Evolutionary conservation across 2,113 vertebrate species (phyloP).

Genomic region (Eulemur rufifrons): DNA sequence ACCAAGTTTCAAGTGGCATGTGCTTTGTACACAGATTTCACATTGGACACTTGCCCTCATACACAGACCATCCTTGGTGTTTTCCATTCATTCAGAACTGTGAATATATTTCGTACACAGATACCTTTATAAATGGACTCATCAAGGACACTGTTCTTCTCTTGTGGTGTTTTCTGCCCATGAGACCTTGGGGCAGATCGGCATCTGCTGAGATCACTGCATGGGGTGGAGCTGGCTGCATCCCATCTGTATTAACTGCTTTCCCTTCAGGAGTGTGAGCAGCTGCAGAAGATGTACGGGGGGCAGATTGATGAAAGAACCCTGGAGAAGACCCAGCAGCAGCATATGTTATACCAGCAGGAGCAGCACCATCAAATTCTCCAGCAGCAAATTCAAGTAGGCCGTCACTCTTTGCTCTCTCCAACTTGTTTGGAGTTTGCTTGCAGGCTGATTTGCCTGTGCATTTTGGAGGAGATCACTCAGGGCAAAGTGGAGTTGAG

Average conservation of each 20-base stretch:
- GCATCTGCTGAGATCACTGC: not conserved
- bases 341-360: slow-evolving; percentile 98
- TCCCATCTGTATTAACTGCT: not conserved
- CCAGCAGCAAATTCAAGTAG: slow-evolving; percentile 96
- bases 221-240: not conserved
- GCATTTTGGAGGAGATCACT: not conserved
- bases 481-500: slow-evolving; percentile 25
- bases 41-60: not conserved
- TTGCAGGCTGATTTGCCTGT: not conserved
- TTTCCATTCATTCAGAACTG: not conserved
- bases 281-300: slow-evolving; percentile 98
- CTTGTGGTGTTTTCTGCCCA: not conserved
- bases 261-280: slow-evolving; percentile 94
- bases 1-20: not conserved
- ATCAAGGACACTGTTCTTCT: not conserved
- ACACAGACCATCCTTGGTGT: not conserved
- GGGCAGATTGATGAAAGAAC: slow-evolving; percentile 92
- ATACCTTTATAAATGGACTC: not conserved
- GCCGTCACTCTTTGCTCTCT: slow-evolving; percentile 13
- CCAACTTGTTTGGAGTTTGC: not conserved
- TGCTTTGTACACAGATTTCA: not conserved
- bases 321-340: slow-evolving; percentile 98
- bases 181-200: not conserved
- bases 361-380: slow-evolving; percentile 94
- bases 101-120: not conserved